Base-by-base conservation (phyloP, 2,888 invertebrate genomes). In the Pristionchus maxplancki region DNA sequence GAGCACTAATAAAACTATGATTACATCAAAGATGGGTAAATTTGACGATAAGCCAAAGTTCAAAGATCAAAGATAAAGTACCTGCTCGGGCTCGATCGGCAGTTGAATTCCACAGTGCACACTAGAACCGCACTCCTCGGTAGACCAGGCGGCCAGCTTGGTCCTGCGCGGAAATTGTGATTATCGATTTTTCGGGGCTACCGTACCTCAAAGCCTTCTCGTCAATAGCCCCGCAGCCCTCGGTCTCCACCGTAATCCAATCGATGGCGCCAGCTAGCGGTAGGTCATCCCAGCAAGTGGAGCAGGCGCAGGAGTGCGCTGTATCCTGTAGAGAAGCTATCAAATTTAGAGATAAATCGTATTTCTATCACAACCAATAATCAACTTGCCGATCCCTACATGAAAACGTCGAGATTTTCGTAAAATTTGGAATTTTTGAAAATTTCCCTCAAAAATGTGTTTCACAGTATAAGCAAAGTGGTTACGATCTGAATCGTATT, bases 181-280 rank as follows among this genome's bases (percentile, higher is more conserved):
- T 83, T 83, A 83, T 83, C 82, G 31, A 71, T 71, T 37, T 71
- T 37, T 11, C 37, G 44, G 44, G 11, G 11, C 44, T 44, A 83
- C 34, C 20, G 50, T 48, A 83, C 82, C 82, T 50, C 37, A 83
- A 11, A 17, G 34, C n/a, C 0, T 17, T 20, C 28, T 83, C 82
- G 13, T 83, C 82, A 5, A 83, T 53, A 1, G 34, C 50, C 9
- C 28, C 82, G 28, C 82, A 83, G 17, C 82, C 82, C 2, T 24
- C 53, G 0, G 82, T 83, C 24, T 83, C 82, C 2, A 83, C 28
- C 53, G 53, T 83, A 24, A 83, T 83, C 82, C 82, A 83, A 83
- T 83, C 53, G 58, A 83, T 83, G 1, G 31, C 34, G 0, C 82
- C 82, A 20, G 37, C 2, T 15, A 37, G 20, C 24, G 50, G 53